phyloP scores from a whole-genome alignment of 2,113 vertebrate genomes.

The Perca flavescens region DNA sequence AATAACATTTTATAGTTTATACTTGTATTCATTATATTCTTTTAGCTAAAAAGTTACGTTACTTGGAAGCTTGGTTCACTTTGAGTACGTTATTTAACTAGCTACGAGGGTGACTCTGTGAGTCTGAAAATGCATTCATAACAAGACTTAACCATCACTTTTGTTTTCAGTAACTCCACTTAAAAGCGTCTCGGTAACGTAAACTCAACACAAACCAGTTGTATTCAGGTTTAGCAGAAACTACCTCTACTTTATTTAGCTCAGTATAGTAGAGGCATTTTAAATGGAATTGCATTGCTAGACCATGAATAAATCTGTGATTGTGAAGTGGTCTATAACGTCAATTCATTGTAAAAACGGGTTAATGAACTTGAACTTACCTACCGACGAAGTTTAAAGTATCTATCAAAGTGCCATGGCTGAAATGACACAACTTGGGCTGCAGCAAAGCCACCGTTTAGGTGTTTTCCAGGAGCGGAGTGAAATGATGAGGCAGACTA shows the following conservation, averaged over 20 bases:
- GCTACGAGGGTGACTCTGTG: not conserved
- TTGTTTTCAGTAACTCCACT: not conserved
- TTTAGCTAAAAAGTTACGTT: no score
- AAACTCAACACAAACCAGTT: not conserved
- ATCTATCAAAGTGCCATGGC: not conserved
- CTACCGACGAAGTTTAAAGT: not conserved
- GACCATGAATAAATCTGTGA: no score
- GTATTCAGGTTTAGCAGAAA: not conserved
- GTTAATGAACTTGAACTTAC: slow-evolving; percentile 6
- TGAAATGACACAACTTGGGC: fast-evolving
- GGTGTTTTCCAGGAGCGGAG: not conserved
- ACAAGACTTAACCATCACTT: not conserved
- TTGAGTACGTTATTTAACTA: not conserved
- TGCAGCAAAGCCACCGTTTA: not conserved
- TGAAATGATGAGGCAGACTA: fast-evolving
- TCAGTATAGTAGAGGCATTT: not conserved
- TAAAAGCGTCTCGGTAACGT: not conserved
- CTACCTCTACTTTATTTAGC: fast-evolving
- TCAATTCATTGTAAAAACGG: not conserved
- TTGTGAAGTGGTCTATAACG: no score
- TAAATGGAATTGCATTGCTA: no score
- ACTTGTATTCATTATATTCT: not conserved
- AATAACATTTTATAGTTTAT: not conserved
- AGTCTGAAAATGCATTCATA: not conserved
- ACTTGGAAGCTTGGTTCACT: not conserved